A percentile compares a stretch with the other conserved stretches of the same genome.
These are phyloP conservation scores for Leptinotarsa texana DNA, from an alignment of 1,140 invertebrate species.

Conservation along the genomic window DNA sequence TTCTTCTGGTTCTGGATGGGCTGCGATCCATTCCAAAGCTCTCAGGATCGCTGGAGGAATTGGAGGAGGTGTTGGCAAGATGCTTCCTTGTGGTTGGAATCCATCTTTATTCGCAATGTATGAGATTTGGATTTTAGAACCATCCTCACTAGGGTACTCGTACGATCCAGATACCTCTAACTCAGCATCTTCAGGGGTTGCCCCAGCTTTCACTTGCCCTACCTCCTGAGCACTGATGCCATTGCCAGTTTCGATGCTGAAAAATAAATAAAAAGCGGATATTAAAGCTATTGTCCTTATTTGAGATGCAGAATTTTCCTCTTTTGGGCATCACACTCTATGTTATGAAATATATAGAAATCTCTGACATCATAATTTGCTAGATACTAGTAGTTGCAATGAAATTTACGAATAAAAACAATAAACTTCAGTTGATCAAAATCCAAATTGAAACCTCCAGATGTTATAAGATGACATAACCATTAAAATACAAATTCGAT, in stretches of 20 bases:
- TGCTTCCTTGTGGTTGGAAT: constrained; percentile 66
- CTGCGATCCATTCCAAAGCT: constrained; percentile 51
- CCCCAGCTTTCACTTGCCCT: constrained; percentile 54
- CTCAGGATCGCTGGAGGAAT: constrained; percentile 70
- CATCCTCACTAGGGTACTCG: constrained; percentile 49
- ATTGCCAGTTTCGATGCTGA: constrained; percentile 62
- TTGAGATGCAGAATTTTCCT: too few relatives aligned
- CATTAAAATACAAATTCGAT: too few relatives aligned
- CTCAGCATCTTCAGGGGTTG: constrained; percentile 48
- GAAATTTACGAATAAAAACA: too few relatives aligned
- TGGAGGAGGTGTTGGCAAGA: constrained; percentile 71
- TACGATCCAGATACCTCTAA: constrained; percentile 52
- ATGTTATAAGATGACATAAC: too few relatives aligned
- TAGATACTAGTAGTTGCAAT: too few relatives aligned
- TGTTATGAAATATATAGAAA: too few relatives aligned
- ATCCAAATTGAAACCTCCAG: too few relatives aligned
- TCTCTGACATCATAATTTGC: too few relatives aligned
- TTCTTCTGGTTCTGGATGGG: constrained; percentile 27
- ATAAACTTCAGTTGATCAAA: too few relatives aligned
- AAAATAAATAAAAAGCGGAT: constrained; percentile 9
- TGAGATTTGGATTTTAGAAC: constrained; percentile 50
- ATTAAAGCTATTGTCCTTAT: too few relatives aligned
- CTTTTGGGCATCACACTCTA: too few relatives aligned
- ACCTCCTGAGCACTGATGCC: constrained; percentile 61
- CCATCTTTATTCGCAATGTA: constrained; percentile 68